Evolutionary conservation across 2,888 invertebrate species (phyloP).

Genomic region (Ectemnius lituratus): DNA sequence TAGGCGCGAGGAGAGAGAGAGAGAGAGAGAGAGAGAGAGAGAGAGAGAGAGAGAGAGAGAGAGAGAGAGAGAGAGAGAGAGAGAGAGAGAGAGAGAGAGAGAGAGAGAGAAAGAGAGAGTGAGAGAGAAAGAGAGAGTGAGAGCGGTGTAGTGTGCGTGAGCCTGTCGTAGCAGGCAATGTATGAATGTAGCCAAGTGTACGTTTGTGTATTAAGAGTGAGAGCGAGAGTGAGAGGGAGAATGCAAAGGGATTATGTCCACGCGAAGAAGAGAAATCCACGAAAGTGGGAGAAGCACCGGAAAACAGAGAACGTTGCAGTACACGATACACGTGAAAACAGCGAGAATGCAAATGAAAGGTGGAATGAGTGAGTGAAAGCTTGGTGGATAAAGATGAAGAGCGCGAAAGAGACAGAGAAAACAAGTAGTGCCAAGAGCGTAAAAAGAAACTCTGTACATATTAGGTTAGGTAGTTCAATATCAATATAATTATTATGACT

Average conservation of each 20-base stretch:
- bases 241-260: constrained; percentile 4
- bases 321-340: neutral
- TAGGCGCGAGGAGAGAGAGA: constrained; percentile 10
- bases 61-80: constrained; percentile 8
- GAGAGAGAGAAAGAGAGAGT: neutral
- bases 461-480: constrained; percentile 76
- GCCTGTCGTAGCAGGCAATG: constrained; percentile 23
- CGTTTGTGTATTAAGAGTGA: constrained; percentile 24
- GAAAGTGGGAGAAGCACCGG: constrained; percentile 23
- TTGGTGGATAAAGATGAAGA: constrained; percentile 10
- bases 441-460: constrained; percentile 72
- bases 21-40: constrained; percentile 13
- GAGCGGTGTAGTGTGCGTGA: neutral
- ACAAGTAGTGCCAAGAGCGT: constrained; percentile 72
- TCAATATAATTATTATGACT: constrained; percentile 73
- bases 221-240: constrained; percentile 24
- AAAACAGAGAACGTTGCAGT: constrained; percentile 16
- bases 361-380: constrained; percentile 17
- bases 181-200: constrained; percentile 36
- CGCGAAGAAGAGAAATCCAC: neutral
- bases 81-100: constrained; percentile 4
- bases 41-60: constrained; percentile 3
- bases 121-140: constrained; percentile 8
- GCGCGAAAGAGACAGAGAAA: constrained; percentile 51
- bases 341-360: constrained; percentile 19